Evolutionary conservation across 2,888 invertebrate species (phyloP).

Genomic region (Eupithecia subumbrata): DNA sequence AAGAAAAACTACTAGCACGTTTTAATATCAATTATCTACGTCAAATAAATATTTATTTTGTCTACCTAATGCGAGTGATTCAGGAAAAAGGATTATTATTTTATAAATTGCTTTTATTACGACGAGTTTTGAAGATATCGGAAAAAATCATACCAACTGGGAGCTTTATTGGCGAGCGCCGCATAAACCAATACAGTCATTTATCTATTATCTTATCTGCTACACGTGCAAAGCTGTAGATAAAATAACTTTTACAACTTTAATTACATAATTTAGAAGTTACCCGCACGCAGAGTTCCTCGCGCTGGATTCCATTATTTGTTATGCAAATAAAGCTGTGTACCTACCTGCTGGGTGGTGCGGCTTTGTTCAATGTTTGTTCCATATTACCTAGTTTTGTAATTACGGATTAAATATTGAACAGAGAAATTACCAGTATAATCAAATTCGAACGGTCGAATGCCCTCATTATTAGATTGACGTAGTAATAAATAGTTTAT

Average conservation of each 20-base stretch:
- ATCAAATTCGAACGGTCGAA: constrained; percentile 10
- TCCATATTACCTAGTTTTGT: constrained; percentile 35
- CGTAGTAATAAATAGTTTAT: neutral
- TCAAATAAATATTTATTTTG: too few species aligned
- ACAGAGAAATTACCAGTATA: constrained; percentile 18
- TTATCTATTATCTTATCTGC: neutral
- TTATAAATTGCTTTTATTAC: too few species aligned
- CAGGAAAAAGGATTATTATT: too few species aligned
- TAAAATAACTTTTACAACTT: constrained; percentile 39
- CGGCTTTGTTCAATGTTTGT: constrained; percentile 43
- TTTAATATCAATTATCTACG: too few species aligned
- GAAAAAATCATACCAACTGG: too few species aligned
- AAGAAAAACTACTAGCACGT: too few species aligned
- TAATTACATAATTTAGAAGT: constrained; percentile 47
- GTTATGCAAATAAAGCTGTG: constrained; percentile 45
- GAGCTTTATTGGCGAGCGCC: neutral
- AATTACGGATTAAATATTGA: constrained; percentile 25
- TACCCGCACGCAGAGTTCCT: constrained; percentile 37
- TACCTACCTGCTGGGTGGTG: constrained; percentile 36
- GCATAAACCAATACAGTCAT: neutral
- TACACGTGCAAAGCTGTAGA: constrained; percentile 19
- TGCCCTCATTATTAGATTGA: neutral
- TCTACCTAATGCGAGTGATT: too few species aligned
- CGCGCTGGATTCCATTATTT: constrained; percentile 43
- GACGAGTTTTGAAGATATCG: too few species aligned